Percentiles rank a stretch among this genome's conserved stretches.
These are phyloP conservation scores for Tapirus terrestris DNA, from an alignment of 2,113 vertebrate genomes.

Conservation along the genomic window DNA sequence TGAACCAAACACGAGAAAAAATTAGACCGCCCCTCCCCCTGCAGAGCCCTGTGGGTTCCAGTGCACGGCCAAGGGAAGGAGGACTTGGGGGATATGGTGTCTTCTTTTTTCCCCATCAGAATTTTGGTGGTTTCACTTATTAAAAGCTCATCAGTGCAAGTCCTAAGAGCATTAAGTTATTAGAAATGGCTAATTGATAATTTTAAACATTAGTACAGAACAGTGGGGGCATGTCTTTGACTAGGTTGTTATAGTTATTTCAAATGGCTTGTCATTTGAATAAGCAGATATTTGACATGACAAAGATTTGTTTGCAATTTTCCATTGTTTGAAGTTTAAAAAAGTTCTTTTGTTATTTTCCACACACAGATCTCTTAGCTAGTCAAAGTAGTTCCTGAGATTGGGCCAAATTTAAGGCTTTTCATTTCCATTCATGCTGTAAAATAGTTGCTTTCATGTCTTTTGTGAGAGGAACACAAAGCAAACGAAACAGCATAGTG, in stretches of 20 bases:
- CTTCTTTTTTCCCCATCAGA: background rate
- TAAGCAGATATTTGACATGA: background rate
- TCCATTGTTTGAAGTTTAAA: background rate
- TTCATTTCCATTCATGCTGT: background rate
- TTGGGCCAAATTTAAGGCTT: background rate
- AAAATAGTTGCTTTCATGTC: background rate
- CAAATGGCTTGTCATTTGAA: background rate
- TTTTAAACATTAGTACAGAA: background rate
- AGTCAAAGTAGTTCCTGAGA: background rate
- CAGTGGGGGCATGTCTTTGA: background rate
- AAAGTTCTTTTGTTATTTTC: background rate
- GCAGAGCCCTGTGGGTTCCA: background rate
- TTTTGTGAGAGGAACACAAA: background rate
- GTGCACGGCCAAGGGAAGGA: background rate
- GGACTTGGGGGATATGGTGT: background rate
- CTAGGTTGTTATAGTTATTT: background rate
- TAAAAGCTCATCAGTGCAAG: background rate
- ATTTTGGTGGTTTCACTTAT: background rate
- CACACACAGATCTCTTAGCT: background rate
- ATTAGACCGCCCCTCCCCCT: background rate
- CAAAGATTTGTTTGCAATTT: background rate
- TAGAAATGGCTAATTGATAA: background rate
- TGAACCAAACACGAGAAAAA: background rate
- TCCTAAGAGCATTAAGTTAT: background rate
- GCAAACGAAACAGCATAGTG: rapidly evolving